These are phyloP conservation scores for Megalops atlanticus DNA, from an alignment of 2,113 vertebrate genomes.

Conservation along the genomic window DNA sequence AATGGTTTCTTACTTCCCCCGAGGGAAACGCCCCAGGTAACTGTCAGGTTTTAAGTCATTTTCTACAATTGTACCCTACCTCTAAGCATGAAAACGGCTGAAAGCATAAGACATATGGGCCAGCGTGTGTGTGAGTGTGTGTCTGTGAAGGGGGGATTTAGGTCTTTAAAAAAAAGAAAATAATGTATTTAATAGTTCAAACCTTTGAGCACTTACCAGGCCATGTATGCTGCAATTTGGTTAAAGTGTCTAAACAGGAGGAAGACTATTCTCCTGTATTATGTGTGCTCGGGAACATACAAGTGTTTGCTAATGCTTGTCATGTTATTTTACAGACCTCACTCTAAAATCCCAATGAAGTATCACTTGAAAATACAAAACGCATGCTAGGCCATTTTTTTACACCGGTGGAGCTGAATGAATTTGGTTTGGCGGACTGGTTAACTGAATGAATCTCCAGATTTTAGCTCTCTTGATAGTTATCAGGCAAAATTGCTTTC, in stretches of 20 bases:
- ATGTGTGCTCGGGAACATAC: background rate
- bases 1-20: conserved; percentile 80
- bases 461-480: too few relatives aligned
- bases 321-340: background rate
- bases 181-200: conserved; percentile 20
- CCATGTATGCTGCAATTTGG: background rate
- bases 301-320: background rate
- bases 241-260: background rate
- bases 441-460: too few relatives aligned
- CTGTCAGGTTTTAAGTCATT: conserved; percentile 85
- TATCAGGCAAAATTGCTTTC: too few relatives aligned
- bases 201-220: background rate
- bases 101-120: background rate
- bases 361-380: background rate
- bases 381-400: too few relatives aligned
- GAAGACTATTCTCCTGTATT: background rate
- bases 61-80: conserved; percentile 78
- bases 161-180: conserved; percentile 18
- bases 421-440: too few relatives aligned
- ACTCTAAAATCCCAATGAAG: background rate
- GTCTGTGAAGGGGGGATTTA: background rate
- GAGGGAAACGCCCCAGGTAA: conserved; percentile 77
- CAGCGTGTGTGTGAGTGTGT: too few relatives aligned
- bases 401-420: too few relatives aligned
- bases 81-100: conserved; percentile 70